Evolutionary conservation across 2,888 invertebrate species (phyloP), one percentile per base, ranked within the genome.

Genomic region (Tachina lurida): DNA sequence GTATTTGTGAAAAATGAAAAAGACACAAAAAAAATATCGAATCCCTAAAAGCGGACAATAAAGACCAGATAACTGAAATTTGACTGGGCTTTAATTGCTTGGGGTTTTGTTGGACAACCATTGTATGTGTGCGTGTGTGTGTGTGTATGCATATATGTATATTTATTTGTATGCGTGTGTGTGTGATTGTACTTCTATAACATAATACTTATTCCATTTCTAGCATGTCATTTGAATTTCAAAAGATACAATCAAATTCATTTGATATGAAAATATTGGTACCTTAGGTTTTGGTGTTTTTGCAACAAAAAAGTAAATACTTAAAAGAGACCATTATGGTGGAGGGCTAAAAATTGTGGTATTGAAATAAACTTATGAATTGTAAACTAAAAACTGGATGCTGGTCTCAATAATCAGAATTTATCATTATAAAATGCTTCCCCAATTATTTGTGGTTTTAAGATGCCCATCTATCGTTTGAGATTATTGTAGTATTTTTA

Each of bases 11-110:
- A 62, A 15, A 58, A 15, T 13, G 17, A 52, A 54, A 22, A 12
- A 5, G 9, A 17, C 63, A 71, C n/a, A 52, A 49, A 49, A 71
- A 79, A 70, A 63, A 65, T 71, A 60, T 68, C 67, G 49, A 70
- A 78, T 70, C 85, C 85, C 84, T 41, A 78, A 81, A 81, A 70
- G 74, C 78, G 63, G 70, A 86, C 84, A 84, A 86, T 86, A 84
- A 81, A 81, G 81, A 78, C 78, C 75, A 86, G 78, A 84, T 86
- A 86, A 86, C 86, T 84, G 84, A 74, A 77, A 86, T 84, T 84
- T 86, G 86, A 84, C 84, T 86, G 86, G 74, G 81, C 81, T 86
- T 86, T 84, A 86, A 86, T 86, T 86, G 86, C 79, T 86, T 81
- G 84, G 86, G 84, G 80, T 86, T 84, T 86, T 80, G 75, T 60